Evolutionary conservation across 2,113 vertebrate species (phyloP).

Genomic region (Columbina picui): DNA sequence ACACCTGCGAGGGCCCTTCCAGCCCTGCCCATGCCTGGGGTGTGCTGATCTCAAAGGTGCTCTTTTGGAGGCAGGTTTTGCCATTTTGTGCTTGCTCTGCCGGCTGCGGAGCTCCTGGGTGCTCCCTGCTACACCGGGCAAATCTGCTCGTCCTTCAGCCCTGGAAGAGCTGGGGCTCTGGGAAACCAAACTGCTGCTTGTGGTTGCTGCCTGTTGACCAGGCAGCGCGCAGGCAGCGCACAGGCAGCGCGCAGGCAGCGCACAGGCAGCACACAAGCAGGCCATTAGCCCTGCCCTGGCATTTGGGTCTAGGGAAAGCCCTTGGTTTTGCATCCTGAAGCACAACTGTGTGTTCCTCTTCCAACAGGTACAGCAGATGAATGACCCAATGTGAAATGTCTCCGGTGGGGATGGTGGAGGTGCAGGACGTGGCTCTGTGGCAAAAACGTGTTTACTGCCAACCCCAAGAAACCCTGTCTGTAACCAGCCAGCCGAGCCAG

Average conservation of each 20-base stretch:
- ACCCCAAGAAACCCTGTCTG: background rate
- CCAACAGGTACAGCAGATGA: background rate
- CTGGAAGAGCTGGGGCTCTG: background rate
- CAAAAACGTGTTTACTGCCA: background rate
- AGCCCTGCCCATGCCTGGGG: background rate
- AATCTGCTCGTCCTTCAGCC: background rate
- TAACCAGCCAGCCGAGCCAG: background rate
- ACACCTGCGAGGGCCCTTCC: background rate
- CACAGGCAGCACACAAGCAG: background rate
- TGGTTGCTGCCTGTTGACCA: background rate
- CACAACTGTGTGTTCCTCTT: background rate
- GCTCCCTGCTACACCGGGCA: background rate
- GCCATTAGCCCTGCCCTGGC: background rate
- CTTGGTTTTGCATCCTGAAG: background rate
- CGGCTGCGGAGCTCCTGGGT: accelerated
- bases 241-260: background rate
- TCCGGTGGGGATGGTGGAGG: background rate
- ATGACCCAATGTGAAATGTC: background rate
- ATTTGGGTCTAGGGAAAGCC: background rate
- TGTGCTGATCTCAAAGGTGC: background rate
- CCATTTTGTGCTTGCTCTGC: background rate
- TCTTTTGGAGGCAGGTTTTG: background rate
- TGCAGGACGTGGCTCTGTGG: background rate
- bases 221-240: accelerated
- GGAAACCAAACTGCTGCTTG: background rate